These are phyloP conservation scores for Pristionchus exspectatus DNA, from an alignment of 2,888 invertebrate species.

Conservation along the genomic window DNA sequence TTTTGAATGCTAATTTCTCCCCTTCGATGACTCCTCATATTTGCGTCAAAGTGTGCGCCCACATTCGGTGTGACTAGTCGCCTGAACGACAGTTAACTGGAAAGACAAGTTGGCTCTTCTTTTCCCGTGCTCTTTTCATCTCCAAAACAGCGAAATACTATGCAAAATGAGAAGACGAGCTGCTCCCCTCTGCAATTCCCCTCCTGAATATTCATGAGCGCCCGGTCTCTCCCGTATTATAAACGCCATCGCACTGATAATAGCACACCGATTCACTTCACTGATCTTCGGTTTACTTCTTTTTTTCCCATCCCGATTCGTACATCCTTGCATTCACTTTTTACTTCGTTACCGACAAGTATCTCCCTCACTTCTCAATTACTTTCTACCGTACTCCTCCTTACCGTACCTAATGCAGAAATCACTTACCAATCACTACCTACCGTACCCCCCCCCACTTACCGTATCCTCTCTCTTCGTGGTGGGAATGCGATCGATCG, in stretches of 20 bases:
- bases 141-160: too few species aligned
- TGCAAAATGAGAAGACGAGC: background rate
- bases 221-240: background rate
- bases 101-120: background rate
- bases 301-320: background rate
- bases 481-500: conserved; percentile 54
- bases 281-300: background rate
- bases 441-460: conserved; percentile 23
- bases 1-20: background rate
- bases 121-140: background rate
- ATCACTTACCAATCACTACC: background rate
- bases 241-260: conserved; percentile 16
- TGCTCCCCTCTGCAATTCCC: background rate
- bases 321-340: background rate
- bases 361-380: background rate
- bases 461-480: conserved; percentile 47
- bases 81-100: too few species aligned
- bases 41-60: too few species aligned
- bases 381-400: background rate
- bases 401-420: background rate
- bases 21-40: too few species aligned
- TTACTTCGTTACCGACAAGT: too few species aligned
- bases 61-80: too few species aligned
- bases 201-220: conserved; percentile 27
- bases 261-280: background rate